Evolutionary conservation across 1,140 invertebrate species (phyloP).

Genomic region (Bathynomus jamesi): DNA sequence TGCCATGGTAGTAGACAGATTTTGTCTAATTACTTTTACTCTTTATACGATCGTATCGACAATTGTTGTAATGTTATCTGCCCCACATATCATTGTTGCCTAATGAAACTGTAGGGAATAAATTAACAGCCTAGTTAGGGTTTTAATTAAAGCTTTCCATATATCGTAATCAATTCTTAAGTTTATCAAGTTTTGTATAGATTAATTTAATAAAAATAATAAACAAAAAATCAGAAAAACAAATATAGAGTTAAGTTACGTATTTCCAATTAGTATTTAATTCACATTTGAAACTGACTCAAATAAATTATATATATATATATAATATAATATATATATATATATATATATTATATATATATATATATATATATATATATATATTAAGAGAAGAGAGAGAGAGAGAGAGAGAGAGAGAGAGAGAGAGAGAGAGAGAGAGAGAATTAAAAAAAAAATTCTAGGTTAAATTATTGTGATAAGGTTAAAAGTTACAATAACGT

Average conservation of each 20-base stretch:
- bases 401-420: too few species aligned
- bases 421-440: too few species aligned
- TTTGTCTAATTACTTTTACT: conserved; percentile 94
- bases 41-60: conserved; percentile 93
- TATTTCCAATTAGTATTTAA: neutral
- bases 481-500: too few species aligned
- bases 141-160: neutral
- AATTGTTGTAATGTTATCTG: conserved; percentile 81
- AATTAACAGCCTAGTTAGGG: neutral
- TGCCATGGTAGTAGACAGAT: conserved; percentile 94
- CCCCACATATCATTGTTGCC: conserved; percentile 85
- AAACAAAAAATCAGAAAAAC: neutral
- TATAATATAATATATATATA: conserved; percentile 4
- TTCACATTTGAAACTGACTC: neutral
- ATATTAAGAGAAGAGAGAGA: too few species aligned
- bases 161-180: neutral
- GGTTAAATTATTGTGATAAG: too few species aligned
- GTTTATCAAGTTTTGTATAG: neutral
- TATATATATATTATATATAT: neutral
- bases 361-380: conserved; percentile 9
- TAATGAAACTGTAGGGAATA: too few species aligned
- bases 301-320: conserved; percentile 9
- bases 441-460: too few species aligned
- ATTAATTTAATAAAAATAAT: neutral
- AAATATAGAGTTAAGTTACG: neutral